Evolutionary conservation across 2,888 invertebrate species (phyloP).

Genomic region (Catocala fraxini): DNA sequence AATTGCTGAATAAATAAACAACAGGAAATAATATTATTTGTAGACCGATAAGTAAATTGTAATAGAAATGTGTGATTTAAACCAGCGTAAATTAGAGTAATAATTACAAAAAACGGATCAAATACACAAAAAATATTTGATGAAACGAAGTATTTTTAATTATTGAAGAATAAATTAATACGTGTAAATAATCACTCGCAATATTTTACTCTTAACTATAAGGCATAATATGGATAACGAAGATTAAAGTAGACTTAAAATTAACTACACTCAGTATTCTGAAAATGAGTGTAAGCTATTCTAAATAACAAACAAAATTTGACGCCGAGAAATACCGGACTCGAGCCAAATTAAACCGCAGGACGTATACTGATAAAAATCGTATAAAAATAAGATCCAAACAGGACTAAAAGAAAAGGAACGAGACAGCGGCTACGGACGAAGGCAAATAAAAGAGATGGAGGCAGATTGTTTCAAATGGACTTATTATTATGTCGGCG

Average conservation of each 20-base stretch:
- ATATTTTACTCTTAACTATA: too few relatives aligned
- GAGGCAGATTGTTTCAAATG: constrained; percentile 73
- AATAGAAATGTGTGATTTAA: too few relatives aligned
- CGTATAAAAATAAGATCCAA: constrained; percentile 57
- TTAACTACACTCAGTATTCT: not conserved
- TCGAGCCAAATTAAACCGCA: constrained; percentile 47
- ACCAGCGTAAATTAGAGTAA: too few relatives aligned
- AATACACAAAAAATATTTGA: too few relatives aligned
- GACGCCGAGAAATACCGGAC: constrained; percentile 23
- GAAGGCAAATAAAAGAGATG: constrained; percentile 66
- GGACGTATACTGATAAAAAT: constrained; percentile 51
- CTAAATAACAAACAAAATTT: constrained; percentile 19
- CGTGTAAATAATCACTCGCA: too few relatives aligned
- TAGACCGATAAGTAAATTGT: too few relatives aligned
- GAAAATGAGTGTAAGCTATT: constrained; percentile 10
- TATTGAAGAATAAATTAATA: too few relatives aligned
- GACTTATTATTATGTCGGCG: constrained; percentile 71
- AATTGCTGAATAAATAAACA: too few relatives aligned
- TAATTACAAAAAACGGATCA: too few relatives aligned
- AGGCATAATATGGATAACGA: too few relatives aligned
- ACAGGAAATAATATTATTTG: too few relatives aligned
- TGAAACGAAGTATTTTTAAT: too few relatives aligned
- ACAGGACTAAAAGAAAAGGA: constrained; percentile 58
- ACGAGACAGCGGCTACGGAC: constrained; percentile 58
- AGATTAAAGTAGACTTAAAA: not conserved